phyloP scores from a whole-genome alignment of 2,797 vertebrate genomes.

The Microchirus variegatus region DNA sequence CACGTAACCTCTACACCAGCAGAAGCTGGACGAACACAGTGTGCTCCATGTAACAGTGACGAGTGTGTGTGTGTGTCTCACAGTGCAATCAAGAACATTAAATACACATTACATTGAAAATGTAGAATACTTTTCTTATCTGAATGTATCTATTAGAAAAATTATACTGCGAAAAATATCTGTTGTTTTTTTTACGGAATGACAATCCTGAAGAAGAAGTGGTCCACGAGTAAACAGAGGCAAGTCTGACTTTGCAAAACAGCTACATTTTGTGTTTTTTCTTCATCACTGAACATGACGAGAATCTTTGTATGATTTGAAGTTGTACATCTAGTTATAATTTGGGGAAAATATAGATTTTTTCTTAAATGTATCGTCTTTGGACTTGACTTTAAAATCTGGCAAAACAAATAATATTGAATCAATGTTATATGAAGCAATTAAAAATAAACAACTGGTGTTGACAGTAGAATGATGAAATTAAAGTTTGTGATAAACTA shows the following conservation, averaged over 20 bases:
- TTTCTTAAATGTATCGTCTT: conserved; percentile 11
- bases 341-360: not conserved
- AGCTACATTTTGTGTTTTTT: conserved; percentile 25
- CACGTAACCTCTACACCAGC: conserved; percentile 24
- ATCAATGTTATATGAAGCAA: not conserved
- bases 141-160: conserved; percentile 57
- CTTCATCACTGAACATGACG: conserved; percentile 1
- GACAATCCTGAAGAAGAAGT: conserved; percentile 67
- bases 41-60: conserved; percentile 36
- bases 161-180: conserved; percentile 53
- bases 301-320: conserved; percentile 1
- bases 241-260: conserved; percentile 49
- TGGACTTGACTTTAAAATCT: conserved; percentile 20
- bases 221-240: conserved; percentile 61
- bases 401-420: not conserved
- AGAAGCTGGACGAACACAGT: conserved; percentile 33
- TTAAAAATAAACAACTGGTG: not conserved
- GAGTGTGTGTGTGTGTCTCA: conserved; percentile 39
- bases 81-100: conserved; percentile 29
- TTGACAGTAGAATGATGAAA: conserved; percentile 13
- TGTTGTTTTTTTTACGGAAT: conserved; percentile 35
- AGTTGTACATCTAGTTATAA: conserved; percentile 1
- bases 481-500: conserved; percentile 14
- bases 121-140: conserved; percentile 24
- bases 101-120: conserved; percentile 22